Conservation (phyloP, 2,797 vertebrate species). For the Arremon brunneinucha region DNA sequence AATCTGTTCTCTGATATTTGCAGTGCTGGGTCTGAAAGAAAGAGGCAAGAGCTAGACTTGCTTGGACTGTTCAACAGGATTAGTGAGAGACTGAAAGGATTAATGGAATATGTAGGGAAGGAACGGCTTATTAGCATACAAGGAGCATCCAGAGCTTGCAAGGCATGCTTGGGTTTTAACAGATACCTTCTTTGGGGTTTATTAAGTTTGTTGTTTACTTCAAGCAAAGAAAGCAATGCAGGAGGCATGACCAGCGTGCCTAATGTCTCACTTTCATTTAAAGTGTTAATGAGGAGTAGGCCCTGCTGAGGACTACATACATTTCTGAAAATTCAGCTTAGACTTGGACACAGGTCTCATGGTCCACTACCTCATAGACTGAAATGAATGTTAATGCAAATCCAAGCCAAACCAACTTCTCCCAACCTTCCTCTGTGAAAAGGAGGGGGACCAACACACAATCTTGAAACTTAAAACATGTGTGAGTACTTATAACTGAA, state of each 20-base stretch:
- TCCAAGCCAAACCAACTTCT: neutral
- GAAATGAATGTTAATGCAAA: neutral
- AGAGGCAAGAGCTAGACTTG: neutral
- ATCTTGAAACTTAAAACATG: neutral
- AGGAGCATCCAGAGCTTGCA: neutral
- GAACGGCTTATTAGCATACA: neutral
- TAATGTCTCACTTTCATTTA: neutral
- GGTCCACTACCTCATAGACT: neutral
- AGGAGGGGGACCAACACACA: accelerated
- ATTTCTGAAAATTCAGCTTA: neutral
- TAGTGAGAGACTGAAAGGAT: neutral
- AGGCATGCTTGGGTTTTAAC: neutral
- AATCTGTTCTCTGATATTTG: neutral
- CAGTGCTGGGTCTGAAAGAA: neutral
- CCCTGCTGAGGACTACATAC: neutral
- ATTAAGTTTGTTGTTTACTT: neutral
- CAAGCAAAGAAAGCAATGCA: neutral
- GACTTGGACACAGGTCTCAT: neutral
- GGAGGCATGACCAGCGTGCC: neutral
- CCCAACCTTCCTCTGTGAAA: neutral
- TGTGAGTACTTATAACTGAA: neutral
- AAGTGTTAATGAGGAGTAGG: neutral
- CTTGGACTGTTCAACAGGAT: neutral
- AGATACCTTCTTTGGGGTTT: neutral
- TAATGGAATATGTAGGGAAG: neutral